Conservation (phyloP, 1,140 invertebrate genomes). For the Philotrypesis tridentata region DNA sequence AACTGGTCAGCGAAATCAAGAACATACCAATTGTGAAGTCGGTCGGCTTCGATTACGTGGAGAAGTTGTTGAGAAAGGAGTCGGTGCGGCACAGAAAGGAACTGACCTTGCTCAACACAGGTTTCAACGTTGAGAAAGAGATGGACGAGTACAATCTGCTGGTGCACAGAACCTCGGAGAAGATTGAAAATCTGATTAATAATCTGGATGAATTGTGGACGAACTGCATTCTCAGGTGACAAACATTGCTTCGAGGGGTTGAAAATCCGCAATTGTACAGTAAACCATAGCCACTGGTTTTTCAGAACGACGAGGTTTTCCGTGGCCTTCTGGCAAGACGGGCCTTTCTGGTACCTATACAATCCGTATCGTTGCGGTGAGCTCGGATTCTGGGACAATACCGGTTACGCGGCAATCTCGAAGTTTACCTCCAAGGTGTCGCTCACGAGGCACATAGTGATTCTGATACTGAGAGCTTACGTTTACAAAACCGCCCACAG, state of each 20-base stretch:
- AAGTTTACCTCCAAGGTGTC: conserved; percentile 62
- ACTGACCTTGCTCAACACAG: conserved; percentile 51
- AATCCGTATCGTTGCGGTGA: conserved; percentile 66
- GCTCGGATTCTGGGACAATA: conserved; percentile 61
- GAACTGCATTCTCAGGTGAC: conserved; percentile 59
- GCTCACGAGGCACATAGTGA: conserved; percentile 60
- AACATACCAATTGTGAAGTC: conserved; percentile 32
- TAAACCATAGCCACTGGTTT: neutral
- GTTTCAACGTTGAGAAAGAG: conserved; percentile 55
- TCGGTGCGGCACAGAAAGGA: conserved; percentile 52
- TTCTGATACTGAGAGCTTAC: conserved; percentile 60
- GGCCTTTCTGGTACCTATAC: conserved; percentile 65
- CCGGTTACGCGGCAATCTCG: conserved; percentile 59
- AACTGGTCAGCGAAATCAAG: conserved; percentile 58
- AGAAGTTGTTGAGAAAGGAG: conserved; percentile 42
- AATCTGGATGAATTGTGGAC: conserved; percentile 52
- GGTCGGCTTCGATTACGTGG: conserved; percentile 49
- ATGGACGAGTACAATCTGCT: conserved; percentile 23
- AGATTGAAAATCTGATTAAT: conserved; percentile 62
- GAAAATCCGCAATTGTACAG: neutral
- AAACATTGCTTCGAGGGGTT: neutral
- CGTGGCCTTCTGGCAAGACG: conserved; percentile 66
- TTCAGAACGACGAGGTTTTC: conserved; percentile 57
- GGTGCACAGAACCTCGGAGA: conserved; percentile 47
- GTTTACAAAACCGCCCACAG: conserved; percentile 37